Evolutionary conservation across 2,888 invertebrate genomes (phyloP).

Genomic region (Tromatobia lineatoria): DNA sequence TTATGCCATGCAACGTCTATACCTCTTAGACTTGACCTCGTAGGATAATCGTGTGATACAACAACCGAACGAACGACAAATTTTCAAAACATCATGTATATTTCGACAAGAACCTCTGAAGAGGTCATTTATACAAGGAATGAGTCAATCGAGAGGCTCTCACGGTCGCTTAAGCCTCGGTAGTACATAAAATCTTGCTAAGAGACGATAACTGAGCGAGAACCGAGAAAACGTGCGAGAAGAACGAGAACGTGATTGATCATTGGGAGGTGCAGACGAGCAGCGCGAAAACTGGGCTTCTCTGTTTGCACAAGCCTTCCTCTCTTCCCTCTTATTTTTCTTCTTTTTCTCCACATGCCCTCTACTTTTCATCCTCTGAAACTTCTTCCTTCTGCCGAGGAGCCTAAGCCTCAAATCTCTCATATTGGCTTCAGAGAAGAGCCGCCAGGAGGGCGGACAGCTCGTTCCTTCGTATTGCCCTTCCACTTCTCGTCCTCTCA

Average conservation of each 20-base stretch:
- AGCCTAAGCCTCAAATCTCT: slow-evolving; percentile 55
- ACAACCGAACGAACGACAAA: background rate
- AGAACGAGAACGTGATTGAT: slow-evolving; percentile 77
- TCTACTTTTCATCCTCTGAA: slow-evolving; percentile 53
- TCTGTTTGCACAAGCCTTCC: slow-evolving; percentile 79
- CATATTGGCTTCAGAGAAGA: slow-evolving; percentile 59
- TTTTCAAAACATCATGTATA: background rate
- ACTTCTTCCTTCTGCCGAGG: slow-evolving; percentile 21
- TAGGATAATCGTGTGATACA: slow-evolving; percentile 14
- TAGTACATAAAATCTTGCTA: slow-evolving; percentile 25
- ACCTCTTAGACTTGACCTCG: slow-evolving; percentile 22
- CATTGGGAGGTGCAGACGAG: slow-evolving; percentile 78
- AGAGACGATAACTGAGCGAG: slow-evolving; percentile 5
- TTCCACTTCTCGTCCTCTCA: slow-evolving; percentile 32
- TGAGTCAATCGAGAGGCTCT: slow-evolving; percentile 28
- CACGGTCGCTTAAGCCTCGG: slow-evolving; percentile 43
- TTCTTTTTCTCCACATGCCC: slow-evolving; percentile 46
- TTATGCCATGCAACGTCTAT: background rate
- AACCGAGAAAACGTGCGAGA: slow-evolving; percentile 47
- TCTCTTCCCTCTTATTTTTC: slow-evolving; percentile 70
- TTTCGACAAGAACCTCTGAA: background rate
- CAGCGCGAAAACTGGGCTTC: slow-evolving; percentile 80
- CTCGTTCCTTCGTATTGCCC: slow-evolving; percentile 63
- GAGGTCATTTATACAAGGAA: background rate
- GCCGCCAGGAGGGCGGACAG: slow-evolving; percentile 76